A percentile compares a stretch with the other conserved stretches of the same genome.
Evolutionary conservation across 30 jellyfish, hydroid and myxozoan genomes (phyloP).

Genomic region (Thelohanellus kitauei): DNA sequence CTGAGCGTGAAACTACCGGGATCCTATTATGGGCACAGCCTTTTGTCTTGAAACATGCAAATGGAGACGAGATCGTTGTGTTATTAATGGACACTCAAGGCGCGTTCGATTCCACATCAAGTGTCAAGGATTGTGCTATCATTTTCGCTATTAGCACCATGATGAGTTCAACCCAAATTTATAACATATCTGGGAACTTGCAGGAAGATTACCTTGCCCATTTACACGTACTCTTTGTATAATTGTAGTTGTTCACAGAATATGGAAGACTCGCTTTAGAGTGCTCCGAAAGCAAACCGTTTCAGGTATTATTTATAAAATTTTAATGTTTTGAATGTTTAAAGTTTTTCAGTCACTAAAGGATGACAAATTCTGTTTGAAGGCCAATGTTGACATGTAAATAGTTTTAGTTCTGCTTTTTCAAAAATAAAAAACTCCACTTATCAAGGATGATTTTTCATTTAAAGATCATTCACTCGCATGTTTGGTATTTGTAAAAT

Average conservation of each 20-base stretch:
- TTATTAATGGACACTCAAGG: conserved; percentile 94
- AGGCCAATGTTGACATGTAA: too few relatives aligned
- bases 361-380: too few relatives aligned
- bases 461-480: too few relatives aligned
- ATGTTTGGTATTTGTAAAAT: too few relatives aligned
- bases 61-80: conserved; percentile 90
- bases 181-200: conserved; percentile 37
- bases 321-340: not conserved
- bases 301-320: conserved; percentile 26
- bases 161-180: conserved; percentile 95
- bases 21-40: conserved; percentile 62
- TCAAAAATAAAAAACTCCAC: too few relatives aligned
- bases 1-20: conserved; percentile 96
- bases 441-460: too few relatives aligned
- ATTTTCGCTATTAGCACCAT: conserved; percentile 90
- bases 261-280: conserved; percentile 91
- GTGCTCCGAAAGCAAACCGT: conserved; percentile 25
- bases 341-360: too few relatives aligned
- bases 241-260: conserved; percentile 54
- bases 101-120: conserved; percentile 89
- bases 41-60: conserved; percentile 16
- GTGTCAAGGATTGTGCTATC: conserved; percentile 93
- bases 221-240: conserved; percentile 23
- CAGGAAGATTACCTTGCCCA: conserved; percentile 90
- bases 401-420: too few relatives aligned